Conservation (phyloP, 2,797 vertebrate genomes). For the Artibeus jamaicensis region DNA sequence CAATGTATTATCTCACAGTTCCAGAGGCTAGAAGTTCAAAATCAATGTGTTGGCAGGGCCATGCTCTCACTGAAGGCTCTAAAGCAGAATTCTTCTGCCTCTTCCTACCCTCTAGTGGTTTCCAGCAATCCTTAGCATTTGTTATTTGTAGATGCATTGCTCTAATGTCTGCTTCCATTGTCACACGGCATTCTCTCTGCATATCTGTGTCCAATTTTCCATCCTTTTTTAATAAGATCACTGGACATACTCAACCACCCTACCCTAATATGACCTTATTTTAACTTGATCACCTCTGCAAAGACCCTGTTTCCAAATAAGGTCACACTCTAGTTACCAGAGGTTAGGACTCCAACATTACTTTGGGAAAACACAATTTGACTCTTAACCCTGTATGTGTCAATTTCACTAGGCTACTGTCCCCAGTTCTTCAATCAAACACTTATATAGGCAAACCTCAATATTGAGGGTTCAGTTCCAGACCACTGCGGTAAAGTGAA, state of each 20-base stretch:
- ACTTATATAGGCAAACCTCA: neutral
- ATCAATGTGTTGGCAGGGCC: neutral
- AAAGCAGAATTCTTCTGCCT: neutral
- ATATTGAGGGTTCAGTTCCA: neutral
- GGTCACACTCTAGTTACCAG: neutral
- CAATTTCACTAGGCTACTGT: neutral
- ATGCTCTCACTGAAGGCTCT: neutral
- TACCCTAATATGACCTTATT: neutral
- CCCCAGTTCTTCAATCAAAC: neutral
- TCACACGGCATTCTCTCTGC: neutral
- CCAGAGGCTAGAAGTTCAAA: neutral
- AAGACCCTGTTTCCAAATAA: neutral
- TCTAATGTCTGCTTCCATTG: neutral
- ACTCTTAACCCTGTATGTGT: neutral
- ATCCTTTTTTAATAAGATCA: neutral
- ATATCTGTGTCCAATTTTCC: neutral
- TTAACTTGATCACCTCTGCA: neutral
- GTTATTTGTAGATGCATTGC: neutral
- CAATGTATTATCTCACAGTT: neutral
- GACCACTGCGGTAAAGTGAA: neutral
- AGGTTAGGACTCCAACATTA: neutral
- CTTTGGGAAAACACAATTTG: neutral
- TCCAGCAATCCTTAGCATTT: neutral
- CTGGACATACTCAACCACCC: neutral
- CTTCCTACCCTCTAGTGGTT: neutral